Percentiles rank a stretch among this genome's conserved stretches.
Conservation (phyloP, 2,113 vertebrate genomes). For the Clarias batrachus region DNA sequence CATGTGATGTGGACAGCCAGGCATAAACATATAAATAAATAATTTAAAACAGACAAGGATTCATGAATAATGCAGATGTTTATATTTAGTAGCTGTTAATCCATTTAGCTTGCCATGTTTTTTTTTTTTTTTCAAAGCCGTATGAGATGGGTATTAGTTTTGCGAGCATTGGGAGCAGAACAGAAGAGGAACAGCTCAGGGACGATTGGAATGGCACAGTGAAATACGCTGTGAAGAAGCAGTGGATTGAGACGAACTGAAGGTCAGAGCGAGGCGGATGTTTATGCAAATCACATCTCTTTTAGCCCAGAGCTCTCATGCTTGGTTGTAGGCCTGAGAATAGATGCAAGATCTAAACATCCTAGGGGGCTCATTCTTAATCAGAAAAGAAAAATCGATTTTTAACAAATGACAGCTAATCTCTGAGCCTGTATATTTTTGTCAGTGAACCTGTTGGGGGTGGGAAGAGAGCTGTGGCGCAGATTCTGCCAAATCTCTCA, state of each 20-base stretch:
- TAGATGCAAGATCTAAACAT: constrained; percentile 40
- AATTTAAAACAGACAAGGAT: constrained; percentile 49
- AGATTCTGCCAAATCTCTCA: constrained; percentile 49
- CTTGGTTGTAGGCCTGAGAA: constrained; percentile 49
- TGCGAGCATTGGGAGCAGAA: neutral
- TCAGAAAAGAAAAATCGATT: constrained; percentile 18
- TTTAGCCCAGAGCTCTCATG: neutral
- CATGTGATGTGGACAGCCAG: constrained; percentile 58
- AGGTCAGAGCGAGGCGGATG: constrained; percentile 8
- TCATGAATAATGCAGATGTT: constrained; percentile 65
- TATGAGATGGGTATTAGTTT: neutral
- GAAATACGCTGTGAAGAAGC: constrained; percentile 41
- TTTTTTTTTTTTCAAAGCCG: neutral
- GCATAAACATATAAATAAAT: constrained; percentile 68
- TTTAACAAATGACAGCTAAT: neutral
- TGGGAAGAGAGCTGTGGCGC: constrained; percentile 3
- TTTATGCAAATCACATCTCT: constrained; percentile 19
- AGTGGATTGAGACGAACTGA: constrained; percentile 31
- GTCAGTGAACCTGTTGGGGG: neutral
- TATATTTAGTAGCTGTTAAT: constrained; percentile 13
- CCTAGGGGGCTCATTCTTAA: constrained; percentile 4
- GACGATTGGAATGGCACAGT: constrained; percentile 34
- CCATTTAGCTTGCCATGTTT: neutral
- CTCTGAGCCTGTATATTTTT: neutral
- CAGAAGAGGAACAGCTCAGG: constrained; percentile 31